Evolutionary conservation across 2,113 vertebrate genomes (phyloP), one percentile per base, ranked within the genome.

Genomic region (Tympanuchus pallidicinctus): DNA sequence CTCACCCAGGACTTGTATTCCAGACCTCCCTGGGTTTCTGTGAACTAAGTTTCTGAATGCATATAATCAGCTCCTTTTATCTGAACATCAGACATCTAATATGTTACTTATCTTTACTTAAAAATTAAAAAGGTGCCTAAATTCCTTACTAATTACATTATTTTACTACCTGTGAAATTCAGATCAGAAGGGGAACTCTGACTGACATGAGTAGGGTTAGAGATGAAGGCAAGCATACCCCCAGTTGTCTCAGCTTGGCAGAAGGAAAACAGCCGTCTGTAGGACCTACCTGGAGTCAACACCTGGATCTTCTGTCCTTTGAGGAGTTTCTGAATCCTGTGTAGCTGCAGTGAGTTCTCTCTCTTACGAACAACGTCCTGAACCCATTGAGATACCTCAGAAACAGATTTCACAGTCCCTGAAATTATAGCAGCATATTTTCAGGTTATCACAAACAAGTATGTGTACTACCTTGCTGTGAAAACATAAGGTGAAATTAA

Each of bases 321-420:
- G 83, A 99, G 98, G 91, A 99, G 94, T 94, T 98, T 99, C 97
- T 99, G 99, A 88, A 99, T 96, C 17, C 99, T 97, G 82, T 76
- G 97, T 34, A 99, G 98, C 93, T 99, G 98, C 93, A 98, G 94
- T 86, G 98, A 97, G 87, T 99, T 99, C 90, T 99, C 98, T 82
- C 98, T 98, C 83, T 95, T 93, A 84, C 91, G 94, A 91, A 83
- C 40, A 13, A 98, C 98, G 91, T 98, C 93, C 67, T 98, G 96
- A 79, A 99, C 98, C 76, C 95, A 97, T 67, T 94, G 97, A 96
- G 97, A 98, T 42, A 98, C 97, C 28, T 98, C 97, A 32, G 97
- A 97, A 66, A 99, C 42, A 4, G 97, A 98, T 47, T 95, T 96
- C 67, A 98, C 95, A 14, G 98, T 96, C 70, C 97, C 99, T 99